phyloP scores from a whole-genome alignment of 2,888 invertebrate species.

The Hydrotaea cyrtoneurina region DNA sequence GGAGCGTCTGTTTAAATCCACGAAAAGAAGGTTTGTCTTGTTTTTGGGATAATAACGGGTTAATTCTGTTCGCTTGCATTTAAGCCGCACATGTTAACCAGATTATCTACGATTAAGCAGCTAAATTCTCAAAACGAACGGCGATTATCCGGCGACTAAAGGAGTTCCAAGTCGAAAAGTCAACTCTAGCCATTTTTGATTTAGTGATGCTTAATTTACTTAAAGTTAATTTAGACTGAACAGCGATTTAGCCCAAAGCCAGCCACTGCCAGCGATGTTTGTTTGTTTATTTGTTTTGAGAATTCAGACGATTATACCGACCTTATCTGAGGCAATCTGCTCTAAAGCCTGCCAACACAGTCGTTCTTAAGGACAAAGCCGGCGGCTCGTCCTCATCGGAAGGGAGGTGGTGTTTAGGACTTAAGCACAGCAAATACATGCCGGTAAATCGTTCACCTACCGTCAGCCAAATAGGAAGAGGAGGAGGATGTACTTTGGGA shows the following conservation, averaged over 20 bases:
- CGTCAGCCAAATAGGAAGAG: slow-evolving; percentile 32
- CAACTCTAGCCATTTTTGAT: slow-evolving; percentile 16
- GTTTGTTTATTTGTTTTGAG: slow-evolving; percentile 78
- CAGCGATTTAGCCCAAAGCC: slow-evolving; percentile 25
- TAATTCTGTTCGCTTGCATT: slow-evolving; percentile 48
- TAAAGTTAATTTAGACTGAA: slow-evolving; percentile 67
- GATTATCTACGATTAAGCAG: slow-evolving; percentile 76
- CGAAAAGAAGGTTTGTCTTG: slow-evolving; percentile 54
- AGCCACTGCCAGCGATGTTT: slow-evolving; percentile 48
- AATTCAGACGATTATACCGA: slow-evolving; percentile 69
- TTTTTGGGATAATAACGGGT: slow-evolving; percentile 55
- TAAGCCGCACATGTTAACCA: slow-evolving; percentile 69
- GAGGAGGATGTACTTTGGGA: slow-evolving; percentile 15
- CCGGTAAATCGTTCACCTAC: slow-evolving; percentile 49
- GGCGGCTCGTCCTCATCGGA: background rate
- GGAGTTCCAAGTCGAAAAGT: slow-evolving; percentile 50
- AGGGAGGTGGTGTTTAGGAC: background rate
- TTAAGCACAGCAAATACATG: slow-evolving; percentile 63
- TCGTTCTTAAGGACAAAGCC: background rate
- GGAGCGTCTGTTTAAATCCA: background rate
- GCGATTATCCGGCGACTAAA: slow-evolving; percentile 17
- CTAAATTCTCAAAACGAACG: slow-evolving; percentile 66
- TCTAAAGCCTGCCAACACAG: slow-evolving; percentile 36
- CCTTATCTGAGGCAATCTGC: slow-evolving; percentile 56
- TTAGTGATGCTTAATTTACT: slow-evolving; percentile 72